Conservation (phyloP, 2,888 invertebrate species). For the Heliconius ethilla region DNA sequence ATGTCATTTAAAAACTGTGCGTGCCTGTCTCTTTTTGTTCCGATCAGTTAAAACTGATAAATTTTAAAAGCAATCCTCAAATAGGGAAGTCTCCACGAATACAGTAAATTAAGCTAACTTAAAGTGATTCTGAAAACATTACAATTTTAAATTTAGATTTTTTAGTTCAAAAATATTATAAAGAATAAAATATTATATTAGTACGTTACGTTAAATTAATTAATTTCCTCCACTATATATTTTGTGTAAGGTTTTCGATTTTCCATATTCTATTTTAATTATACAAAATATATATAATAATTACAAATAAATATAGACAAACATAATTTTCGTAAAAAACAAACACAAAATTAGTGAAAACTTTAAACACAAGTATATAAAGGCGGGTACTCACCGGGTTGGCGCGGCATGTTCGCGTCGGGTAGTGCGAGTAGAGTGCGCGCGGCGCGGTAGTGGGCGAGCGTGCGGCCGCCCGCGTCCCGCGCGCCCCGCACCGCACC, state of each 20-base stretch:
- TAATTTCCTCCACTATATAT: not conserved
- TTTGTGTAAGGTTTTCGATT: not conserved
- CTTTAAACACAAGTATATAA: not conserved
- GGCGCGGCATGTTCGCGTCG: conserved; percentile 59
- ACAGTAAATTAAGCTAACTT: not conserved
- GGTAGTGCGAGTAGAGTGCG: conserved; percentile 70
- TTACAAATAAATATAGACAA: not conserved
- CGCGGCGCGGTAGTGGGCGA: conserved; percentile 72
- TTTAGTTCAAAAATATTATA: not conserved
- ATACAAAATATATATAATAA: not conserved
- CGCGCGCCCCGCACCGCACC: conserved; percentile 91
- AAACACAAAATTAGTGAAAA: not conserved
- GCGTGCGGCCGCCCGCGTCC: conserved; percentile 85
- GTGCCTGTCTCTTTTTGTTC: not conserved
- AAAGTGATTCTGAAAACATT: not conserved
- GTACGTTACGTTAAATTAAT: not conserved
- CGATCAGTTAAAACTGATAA: not conserved
- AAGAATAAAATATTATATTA: not conserved
- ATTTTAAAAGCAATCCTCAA: not conserved
- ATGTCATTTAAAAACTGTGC: not conserved
- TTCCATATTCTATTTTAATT: not conserved
- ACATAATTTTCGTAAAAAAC: not conserved
- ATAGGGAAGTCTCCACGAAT: not conserved
- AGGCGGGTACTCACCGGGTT: conserved; percentile 60
- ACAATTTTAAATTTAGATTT: not conserved